Evolutionary conservation across 2,113 vertebrate species (phyloP).

Genomic region (Odocoileus hemionus): DNA sequence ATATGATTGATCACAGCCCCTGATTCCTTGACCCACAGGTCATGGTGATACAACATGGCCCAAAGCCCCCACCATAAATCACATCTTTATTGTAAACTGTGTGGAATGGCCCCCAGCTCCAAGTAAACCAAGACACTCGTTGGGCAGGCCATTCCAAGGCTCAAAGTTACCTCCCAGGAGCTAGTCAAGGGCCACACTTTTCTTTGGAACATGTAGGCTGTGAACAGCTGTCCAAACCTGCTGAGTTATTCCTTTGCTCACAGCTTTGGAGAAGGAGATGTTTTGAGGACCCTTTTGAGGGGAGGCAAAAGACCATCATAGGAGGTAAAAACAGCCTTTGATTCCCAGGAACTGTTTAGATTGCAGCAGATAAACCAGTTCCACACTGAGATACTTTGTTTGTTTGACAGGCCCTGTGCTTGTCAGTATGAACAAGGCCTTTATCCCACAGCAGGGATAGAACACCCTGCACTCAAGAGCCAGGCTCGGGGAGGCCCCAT

Average conservation of each 20-base stretch:
- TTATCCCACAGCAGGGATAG: fast-evolving
- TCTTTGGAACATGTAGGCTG: not conserved
- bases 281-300: not conserved
- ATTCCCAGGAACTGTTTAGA: not conserved
- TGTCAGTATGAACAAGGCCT: not conserved
- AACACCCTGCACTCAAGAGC: not conserved
- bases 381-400: not conserved
- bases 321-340: not conserved
- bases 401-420: fast-evolving
- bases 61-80: not conserved
- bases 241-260: not conserved
- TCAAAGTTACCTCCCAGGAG: not conserved
- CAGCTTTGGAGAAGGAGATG: not conserved
- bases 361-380: not conserved
- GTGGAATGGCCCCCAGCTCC: not conserved
- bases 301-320: not conserved
- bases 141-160: not conserved
- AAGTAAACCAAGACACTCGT: not conserved
- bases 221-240: not conserved
- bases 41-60: not conserved
- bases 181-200: not conserved
- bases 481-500: not conserved
- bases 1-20: too few relatives aligned
- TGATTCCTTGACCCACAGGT: not conserved
- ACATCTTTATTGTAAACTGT: fast-evolving